A percentile compares a stretch with the other conserved stretches of the same genome.
phyloP scores from a whole-genome alignment of 2,113 vertebrate genomes.

The Rhineura floridana region DNA sequence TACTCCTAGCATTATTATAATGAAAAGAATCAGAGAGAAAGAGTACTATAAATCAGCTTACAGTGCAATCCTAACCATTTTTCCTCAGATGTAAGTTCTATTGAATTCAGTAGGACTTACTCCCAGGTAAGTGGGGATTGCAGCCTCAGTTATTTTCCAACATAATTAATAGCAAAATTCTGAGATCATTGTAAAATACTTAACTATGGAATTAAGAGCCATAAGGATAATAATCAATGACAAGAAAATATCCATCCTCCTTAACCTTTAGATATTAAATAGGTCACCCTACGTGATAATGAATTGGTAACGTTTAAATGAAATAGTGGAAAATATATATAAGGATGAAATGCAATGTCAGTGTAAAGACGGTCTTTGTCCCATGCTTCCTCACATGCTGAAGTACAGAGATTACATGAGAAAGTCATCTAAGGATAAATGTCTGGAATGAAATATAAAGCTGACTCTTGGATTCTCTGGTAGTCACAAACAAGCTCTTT shows the following conservation, averaged over 20 bases:
- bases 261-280: conserved; percentile 37
- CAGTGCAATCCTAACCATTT: no score
- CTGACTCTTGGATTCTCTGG: conserved; percentile 46
- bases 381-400: conserved; percentile 52
- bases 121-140: no score
- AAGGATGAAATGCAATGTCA: conserved; percentile 55
- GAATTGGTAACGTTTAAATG: conserved; percentile 57
- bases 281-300: conserved; percentile 60
- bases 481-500: conserved; percentile 47
- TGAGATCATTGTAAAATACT: neutral
- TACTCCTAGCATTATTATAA: no score
- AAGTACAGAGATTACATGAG: conserved; percentile 54
- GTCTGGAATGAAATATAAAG: conserved; percentile 61
- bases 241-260: conserved; percentile 35
- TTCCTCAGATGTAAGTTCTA: no score
- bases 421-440: conserved; percentile 62
- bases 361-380: conserved; percentile 52
- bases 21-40: no score
- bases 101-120: no score
- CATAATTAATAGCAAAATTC: conserved; percentile 38
- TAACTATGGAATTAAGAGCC: conserved; percentile 31
- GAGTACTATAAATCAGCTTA: conserved; percentile 38
- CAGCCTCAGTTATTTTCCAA: conserved; percentile 49
- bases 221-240: conserved; percentile 50
- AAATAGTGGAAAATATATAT: conserved; percentile 65